Conservation (phyloP, 1,140 invertebrate species). For the Neuroterus valhalla region DNA sequence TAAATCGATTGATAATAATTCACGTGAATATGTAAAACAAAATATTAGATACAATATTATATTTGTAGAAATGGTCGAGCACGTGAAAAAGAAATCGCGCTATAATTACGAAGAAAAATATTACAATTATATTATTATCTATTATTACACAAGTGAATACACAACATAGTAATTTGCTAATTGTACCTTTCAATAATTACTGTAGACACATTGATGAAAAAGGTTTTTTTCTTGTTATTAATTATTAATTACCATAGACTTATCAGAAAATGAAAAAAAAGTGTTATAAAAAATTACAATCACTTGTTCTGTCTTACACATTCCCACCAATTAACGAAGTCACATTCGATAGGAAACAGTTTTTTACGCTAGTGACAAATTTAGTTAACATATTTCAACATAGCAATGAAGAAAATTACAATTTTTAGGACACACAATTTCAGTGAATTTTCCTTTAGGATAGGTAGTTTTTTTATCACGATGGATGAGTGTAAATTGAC, state of each 20-base stretch:
- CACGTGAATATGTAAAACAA: conserved; percentile 67
- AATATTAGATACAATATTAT: conserved; percentile 73
- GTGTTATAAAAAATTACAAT: conserved; percentile 71
- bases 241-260: conserved; percentile 74
- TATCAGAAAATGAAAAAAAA: conserved; percentile 72
- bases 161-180: conserved; percentile 76
- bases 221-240: conserved; percentile 74
- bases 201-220: conserved; percentile 74
- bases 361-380: conserved; percentile 43
- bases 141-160: conserved; percentile 75
- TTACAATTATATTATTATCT: conserved; percentile 74
- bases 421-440: neutral
- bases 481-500: conserved; percentile 9
- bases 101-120: conserved; percentile 72
- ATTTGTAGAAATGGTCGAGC: conserved; percentile 73
- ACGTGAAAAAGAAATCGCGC: conserved; percentile 69
- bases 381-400: conserved; percentile 41
- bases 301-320: conserved; percentile 61
- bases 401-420: neutral
- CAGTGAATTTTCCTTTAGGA: neutral
- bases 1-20: conserved; percentile 72
- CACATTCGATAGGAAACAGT: neutral
- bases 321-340: conserved; percentile 19
- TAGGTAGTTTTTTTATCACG: conserved; percentile 6
- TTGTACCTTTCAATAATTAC: conserved; percentile 76